Percentiles rank a stretch among this genome's conserved stretches.
Evolutionary conservation across 2,888 invertebrate genomes (phyloP).

Genomic region (Lordiphosa andalusiaca): DNA sequence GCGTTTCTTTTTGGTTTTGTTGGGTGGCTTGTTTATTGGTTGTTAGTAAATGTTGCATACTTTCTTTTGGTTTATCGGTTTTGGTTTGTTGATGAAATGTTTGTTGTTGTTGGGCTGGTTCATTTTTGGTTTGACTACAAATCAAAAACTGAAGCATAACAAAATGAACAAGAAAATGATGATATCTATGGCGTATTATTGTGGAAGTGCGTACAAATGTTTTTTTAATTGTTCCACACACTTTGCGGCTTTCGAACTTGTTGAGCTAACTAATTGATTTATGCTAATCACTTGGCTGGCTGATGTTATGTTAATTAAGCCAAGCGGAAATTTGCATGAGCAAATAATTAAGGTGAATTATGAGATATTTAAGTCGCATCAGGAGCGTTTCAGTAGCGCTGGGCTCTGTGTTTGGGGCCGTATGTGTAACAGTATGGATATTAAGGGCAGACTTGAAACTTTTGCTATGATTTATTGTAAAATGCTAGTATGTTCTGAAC

Average conservation of each 20-base stretch:
- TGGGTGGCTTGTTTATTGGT: conserved; percentile 62
- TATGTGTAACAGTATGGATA: no score
- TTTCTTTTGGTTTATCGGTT: conserved; percentile 67
- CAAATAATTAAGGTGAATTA: conserved; percentile 35
- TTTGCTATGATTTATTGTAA: no score
- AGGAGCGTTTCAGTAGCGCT: conserved; percentile 2
- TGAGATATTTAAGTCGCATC: conserved; percentile 6
- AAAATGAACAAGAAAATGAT: conserved; percentile 21
- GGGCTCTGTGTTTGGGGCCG: no score
- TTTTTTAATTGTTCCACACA: conserved; percentile 23
- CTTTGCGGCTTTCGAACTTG: conserved; percentile 44
- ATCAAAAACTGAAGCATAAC: conserved; percentile 39
- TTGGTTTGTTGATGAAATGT: conserved; percentile 38
- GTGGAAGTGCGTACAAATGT: conserved; percentile 45
- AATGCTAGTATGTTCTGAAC: no score
- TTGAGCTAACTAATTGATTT: conserved; percentile 52
- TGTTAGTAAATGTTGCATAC: conserved; percentile 73
- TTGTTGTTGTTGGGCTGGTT: conserved; percentile 20
- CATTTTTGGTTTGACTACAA: conserved; percentile 52
- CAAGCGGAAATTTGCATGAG: conserved; percentile 25
- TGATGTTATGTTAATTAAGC: conserved; percentile 40
- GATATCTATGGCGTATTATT: conserved; percentile 23
- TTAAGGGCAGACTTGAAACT: no score
- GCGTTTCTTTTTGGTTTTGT: conserved; percentile 34
- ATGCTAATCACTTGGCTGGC: conserved; percentile 41